A percentile compares a stretch with the other conserved stretches of the same genome.
Evolutionary conservation across 1,140 invertebrate genomes (phyloP).

Genomic region (Pissodes strobi): DNA sequence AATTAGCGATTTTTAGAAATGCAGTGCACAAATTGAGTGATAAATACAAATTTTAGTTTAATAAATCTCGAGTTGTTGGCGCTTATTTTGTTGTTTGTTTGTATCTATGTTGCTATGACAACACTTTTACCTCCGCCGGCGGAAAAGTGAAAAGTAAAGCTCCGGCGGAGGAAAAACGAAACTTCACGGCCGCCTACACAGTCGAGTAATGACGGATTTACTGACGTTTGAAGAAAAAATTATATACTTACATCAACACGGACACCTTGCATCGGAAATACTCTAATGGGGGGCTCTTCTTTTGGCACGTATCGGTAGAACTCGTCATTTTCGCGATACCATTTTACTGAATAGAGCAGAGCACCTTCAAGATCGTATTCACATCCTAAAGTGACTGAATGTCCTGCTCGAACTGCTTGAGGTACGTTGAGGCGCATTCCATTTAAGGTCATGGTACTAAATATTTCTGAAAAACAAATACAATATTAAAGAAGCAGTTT

Average conservation of each 20-base stretch:
- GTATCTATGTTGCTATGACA: no score
- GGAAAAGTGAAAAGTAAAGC: no score
- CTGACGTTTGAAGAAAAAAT: not conserved
- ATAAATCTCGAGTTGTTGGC: no score
- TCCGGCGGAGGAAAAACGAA: no score
- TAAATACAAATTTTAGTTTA: no score
- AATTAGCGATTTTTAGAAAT: no score
- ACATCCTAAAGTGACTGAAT: constrained; percentile 72
- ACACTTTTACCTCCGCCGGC: no score
- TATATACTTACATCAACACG: constrained; percentile 75
- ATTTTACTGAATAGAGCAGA: constrained; percentile 81
- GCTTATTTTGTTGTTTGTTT: no score
- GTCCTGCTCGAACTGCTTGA: constrained; percentile 69
- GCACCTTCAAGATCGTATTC: constrained; percentile 78
- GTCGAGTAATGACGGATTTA: no score
- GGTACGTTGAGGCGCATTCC: constrained; percentile 71
- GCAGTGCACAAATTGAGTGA: no score
- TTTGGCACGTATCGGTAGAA: constrained; percentile 73
- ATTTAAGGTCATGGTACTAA: constrained; percentile 44
- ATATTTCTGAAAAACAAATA: constrained; percentile 43
- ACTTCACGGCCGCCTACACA: no score
- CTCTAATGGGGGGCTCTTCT: constrained; percentile 69
- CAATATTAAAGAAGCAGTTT: no score
- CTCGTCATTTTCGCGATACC: constrained; percentile 75
- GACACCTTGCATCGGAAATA: constrained; percentile 71